phyloP scores from a whole-genome alignment of 2,113 vertebrate genomes.

The Speoplatyrhinus poulsoni region DNA sequence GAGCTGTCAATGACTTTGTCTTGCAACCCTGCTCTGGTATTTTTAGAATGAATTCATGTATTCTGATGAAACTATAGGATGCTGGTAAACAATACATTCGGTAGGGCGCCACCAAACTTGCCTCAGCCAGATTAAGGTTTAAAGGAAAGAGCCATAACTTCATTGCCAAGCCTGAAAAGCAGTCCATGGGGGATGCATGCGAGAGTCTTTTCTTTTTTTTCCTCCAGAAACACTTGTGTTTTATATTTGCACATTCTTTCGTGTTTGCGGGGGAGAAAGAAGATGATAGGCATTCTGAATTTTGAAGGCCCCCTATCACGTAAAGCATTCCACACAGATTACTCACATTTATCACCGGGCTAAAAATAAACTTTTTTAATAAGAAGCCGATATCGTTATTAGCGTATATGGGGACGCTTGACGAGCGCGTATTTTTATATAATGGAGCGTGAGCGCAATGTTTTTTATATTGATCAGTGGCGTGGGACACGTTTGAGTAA shows the following conservation, averaged over 20 bases:
- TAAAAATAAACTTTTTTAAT: too few species aligned
- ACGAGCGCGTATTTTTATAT: background rate
- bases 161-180: constrained; percentile 47
- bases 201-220: constrained; percentile 19
- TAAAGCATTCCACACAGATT: constrained; percentile 52
- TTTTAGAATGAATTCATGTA: constrained; percentile 39
- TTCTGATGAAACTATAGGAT: constrained; percentile 14
- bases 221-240: constrained; percentile 74
- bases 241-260: constrained; percentile 79
- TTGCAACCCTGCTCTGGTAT: constrained; percentile 29
- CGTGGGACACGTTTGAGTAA: background rate
- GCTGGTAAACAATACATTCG: constrained; percentile 64
- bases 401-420: background rate
- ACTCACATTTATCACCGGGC: too few species aligned
- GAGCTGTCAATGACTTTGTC: constrained; percentile 4
- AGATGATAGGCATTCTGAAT: constrained; percentile 52
- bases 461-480: background rate
- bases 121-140: constrained; percentile 49
- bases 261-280: constrained; percentile 62
- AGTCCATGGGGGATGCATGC: constrained; percentile 64
- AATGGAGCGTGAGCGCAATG: background rate
- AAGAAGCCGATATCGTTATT: background rate
- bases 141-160: constrained; percentile 46
- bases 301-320: constrained; percentile 60
- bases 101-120: constrained; percentile 48